phyloP scores from a whole-genome alignment of 30 jellyfish, hydroid and myxozoan genomes.

The Calvadosia cruxmelitensis region DNA sequence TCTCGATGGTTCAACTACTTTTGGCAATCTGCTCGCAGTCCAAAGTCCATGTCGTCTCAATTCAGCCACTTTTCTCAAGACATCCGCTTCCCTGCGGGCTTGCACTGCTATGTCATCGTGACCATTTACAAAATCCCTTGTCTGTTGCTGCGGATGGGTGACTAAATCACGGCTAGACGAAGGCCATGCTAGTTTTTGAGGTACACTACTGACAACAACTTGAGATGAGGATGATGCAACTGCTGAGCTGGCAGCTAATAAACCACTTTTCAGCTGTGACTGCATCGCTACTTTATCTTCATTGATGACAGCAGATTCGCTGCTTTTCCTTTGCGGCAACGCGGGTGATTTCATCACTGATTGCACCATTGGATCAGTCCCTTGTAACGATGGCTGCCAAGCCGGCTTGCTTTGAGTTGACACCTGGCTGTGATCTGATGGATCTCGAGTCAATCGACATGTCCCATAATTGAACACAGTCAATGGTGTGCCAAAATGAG shows the following conservation, averaged over 20 bases:
- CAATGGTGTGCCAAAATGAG: slow-evolving; percentile 23
- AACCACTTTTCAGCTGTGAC: too few relatives aligned
- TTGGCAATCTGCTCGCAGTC: slow-evolving; percentile 94
- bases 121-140: neutral
- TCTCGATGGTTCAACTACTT: slow-evolving; percentile 86
- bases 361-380: neutral
- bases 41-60: slow-evolving; percentile 78
- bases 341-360: neutral
- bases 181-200: neutral
- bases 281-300: neutral
- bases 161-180: neutral
- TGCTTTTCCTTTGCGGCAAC: neutral
- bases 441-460: neutral
- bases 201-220: neutral
- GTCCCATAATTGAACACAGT: neutral
- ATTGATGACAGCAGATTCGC: neutral
- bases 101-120: slow-evolving; percentile 87
- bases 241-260: neutral
- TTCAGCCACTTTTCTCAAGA: slow-evolving; percentile 54
- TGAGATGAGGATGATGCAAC: neutral
- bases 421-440: neutral
- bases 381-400: neutral
- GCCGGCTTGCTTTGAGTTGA: neutral
- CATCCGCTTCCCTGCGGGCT: slow-evolving; percentile 81
- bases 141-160: neutral